A percentile compares a stretch with the other conserved stretches of the same genome.
Conservation (phyloP, 2,888 invertebrate genomes). For the Tenthredo livida region DNA sequence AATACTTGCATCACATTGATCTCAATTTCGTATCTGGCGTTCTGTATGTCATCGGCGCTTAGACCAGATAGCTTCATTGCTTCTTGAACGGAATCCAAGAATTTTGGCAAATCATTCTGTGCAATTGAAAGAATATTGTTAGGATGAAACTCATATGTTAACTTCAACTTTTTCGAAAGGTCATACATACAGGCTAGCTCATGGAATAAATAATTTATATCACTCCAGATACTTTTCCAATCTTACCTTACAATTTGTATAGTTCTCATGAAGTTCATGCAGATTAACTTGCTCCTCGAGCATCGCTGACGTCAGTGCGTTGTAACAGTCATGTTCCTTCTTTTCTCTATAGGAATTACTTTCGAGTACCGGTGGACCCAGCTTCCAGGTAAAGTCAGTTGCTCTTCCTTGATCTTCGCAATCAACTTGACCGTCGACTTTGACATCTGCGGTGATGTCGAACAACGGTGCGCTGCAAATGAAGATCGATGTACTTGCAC, state of each 20-base stretch:
- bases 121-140: neutral
- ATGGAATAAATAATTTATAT: neutral
- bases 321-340: neutral
- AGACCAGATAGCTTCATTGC: slow-evolving; percentile 54
- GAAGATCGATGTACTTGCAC: neutral
- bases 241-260: slow-evolving; percentile 65
- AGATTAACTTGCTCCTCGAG: slow-evolving; percentile 60
- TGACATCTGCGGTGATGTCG: slow-evolving; percentile 66
- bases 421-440: neutral
- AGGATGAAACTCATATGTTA: neutral
- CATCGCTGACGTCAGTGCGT: slow-evolving; percentile 46
- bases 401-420: slow-evolving; percentile 59
- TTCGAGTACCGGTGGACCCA: slow-evolving; percentile 62
- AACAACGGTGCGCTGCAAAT: slow-evolving; percentile 67
- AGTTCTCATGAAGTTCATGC: slow-evolving; percentile 60
- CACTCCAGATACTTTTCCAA: neutral
- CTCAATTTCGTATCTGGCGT: neutral
- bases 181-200: neutral
- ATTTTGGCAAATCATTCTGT: slow-evolving; percentile 59
- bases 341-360: slow-evolving; percentile 55
- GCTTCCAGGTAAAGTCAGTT: slow-evolving; percentile 62
- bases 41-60: neutral
- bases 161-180: neutral
- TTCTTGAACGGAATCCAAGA: slow-evolving; percentile 58
- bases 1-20: neutral